Base-by-base conservation (phyloP, 2,113 vertebrate genomes). In the Xerus inauris region DNA sequence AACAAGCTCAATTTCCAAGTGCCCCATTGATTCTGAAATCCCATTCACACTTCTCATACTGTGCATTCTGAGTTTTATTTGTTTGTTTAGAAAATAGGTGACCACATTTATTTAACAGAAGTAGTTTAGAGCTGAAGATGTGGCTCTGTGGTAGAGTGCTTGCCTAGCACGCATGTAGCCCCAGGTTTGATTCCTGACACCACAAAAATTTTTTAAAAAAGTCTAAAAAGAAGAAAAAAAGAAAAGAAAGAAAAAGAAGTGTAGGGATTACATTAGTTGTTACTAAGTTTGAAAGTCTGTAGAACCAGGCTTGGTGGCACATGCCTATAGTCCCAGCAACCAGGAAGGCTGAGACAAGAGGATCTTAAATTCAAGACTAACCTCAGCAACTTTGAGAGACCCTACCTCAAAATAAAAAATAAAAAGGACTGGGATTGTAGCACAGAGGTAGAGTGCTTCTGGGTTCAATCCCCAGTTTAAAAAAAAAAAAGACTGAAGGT, bases 1-100 rank as follows among this genome's bases (percentile, higher is more conserved):
- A 69, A 73, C 7, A 91, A 84, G 57, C 0, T 62, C 38, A 83
- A 84, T 93, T 96, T 24, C 89, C 83, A 90, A 90, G 57, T 20
- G 54, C 82, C 28, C 51, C 32, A 62, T 24, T 42, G 19, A 64
- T 8, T 22, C 30, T 85, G 22, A 42, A 45, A 73, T 51, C 38
- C 20, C 19, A 88, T 64, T 62, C 51, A 64, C 26, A 77, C 32
- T 77, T 47, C 40, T 69, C 35, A 35, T 64, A 54, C 16, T 54
- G 32, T 19, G 8, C 26, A 57, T 73, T 45, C 47, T 93, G n/a
- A 2, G 38, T 72, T 83, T 77, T 69, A 10, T 38, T 51, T 59
- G 51, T 32, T 49, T 28, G 35, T 71, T 93, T 47, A 73, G 75
- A 77, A 86, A 75, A 71, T 71, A 71, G 42, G 30, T 92, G 20